A percentile compares a stretch with the other conserved stretches of the same genome.
These are phyloP conservation scores for Lasioglossum villosulum DNA, from an alignment of 2,888 invertebrate species.

Conservation along the genomic window DNA sequence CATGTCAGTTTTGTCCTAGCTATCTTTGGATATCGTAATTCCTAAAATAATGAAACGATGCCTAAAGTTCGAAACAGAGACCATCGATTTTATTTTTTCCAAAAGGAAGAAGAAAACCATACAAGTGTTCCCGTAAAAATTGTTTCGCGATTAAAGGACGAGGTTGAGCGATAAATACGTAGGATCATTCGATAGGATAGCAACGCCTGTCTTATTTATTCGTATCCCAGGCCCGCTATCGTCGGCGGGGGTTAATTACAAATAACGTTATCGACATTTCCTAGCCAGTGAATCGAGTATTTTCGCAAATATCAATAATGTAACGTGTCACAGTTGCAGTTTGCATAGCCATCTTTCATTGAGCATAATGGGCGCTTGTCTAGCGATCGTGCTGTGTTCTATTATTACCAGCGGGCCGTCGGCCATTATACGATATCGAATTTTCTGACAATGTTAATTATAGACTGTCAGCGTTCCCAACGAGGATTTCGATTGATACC, in stretches of 20 bases:
- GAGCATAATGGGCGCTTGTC: neutral
- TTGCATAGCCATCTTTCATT: neutral
- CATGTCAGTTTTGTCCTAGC: neutral
- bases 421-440: conserved; percentile 1
- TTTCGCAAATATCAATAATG: neutral
- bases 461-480: neutral
- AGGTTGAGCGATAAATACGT: neutral
- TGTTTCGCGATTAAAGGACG: neutral
- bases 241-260: neutral
- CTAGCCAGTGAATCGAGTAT: conserved; percentile 20
- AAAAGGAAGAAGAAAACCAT: neutral
- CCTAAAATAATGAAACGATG: neutral
- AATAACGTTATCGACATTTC: conserved; percentile 21
- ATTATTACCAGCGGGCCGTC: neutral
- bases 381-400: neutral
- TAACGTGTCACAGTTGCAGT: neutral
- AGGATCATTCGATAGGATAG: neutral
- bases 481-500: neutral
- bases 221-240: neutral
- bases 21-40: neutral
- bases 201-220: neutral
- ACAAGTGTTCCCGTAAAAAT: neutral
- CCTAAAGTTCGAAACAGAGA: neutral
- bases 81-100: neutral
- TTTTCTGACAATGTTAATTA: conserved; percentile 10